These are phyloP conservation scores for Paedocypris micromegethes DNA, from an alignment of 2,797 vertebrate genomes.

Conservation along the genomic window DNA sequence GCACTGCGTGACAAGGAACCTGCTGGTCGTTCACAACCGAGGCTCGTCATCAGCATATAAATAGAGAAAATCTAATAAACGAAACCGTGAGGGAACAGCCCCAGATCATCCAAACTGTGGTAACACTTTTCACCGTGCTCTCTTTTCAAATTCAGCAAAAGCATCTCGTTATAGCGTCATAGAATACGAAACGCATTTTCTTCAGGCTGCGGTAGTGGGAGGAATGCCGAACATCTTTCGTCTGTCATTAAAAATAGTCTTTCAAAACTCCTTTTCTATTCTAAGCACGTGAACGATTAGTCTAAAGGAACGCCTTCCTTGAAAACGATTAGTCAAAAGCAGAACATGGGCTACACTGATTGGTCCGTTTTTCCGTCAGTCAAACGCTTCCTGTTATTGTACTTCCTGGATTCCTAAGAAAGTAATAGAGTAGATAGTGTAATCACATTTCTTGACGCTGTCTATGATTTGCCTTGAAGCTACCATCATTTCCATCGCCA, in stretches of 20 bases:
- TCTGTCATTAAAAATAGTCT: not conserved
- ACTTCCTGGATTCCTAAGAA: constrained; percentile 61
- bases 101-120: no score
- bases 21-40: no score
- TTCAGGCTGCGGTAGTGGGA: no score
- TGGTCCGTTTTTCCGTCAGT: constrained; percentile 48
- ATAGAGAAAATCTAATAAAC: no score
- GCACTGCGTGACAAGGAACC: no score
- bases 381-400: constrained; percentile 6
- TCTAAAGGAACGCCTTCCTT: constrained; percentile 19
- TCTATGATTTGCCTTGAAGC: constrained; percentile 24
- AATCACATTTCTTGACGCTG: constrained; percentile 11
- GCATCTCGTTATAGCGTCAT: no score
- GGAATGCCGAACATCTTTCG: not conserved
- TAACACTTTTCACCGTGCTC: no score
- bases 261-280: constrained; percentile 25
- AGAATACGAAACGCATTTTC: no score
- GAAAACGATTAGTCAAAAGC: constrained; percentile 46
- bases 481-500: constrained; percentile 34
- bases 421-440: constrained; percentile 31
- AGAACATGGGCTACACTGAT: constrained; percentile 19
- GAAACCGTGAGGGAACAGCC: no score
- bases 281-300: constrained; percentile 22
- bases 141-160: no score
- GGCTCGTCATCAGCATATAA: no score